These are phyloP conservation scores for Apeira syringaria DNA, from an alignment of 2,888 invertebrate species.

Conservation along the genomic window DNA sequence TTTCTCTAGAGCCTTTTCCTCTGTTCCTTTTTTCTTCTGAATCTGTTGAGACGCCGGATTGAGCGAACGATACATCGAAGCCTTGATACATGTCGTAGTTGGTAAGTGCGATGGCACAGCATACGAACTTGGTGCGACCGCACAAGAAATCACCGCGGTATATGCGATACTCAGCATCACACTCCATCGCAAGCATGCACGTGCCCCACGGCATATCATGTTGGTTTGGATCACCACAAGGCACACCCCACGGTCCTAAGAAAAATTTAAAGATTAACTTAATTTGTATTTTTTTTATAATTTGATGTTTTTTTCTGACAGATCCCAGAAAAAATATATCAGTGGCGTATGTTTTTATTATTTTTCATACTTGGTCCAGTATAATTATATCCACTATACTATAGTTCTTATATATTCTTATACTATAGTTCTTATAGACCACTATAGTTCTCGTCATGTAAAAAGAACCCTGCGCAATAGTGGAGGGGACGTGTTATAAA, in stretches of 20 bases:
- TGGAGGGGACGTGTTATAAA: too few species aligned
- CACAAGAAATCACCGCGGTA: conserved; percentile 68
- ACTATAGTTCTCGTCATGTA: too few species aligned
- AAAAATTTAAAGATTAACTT: too few species aligned
- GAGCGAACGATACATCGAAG: conserved; percentile 62
- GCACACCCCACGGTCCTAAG: conserved; percentile 70
- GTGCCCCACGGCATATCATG: conserved; percentile 72
- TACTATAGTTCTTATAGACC: too few species aligned
- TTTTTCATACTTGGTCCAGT: too few species aligned
- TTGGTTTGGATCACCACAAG: conserved; percentile 70
- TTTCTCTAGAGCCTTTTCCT: conserved; percentile 38
- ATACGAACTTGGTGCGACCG: conserved; percentile 61
- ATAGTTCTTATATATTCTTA: too few species aligned
- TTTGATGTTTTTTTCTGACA: too few species aligned
- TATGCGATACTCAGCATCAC: conserved; percentile 64
- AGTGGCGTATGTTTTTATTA: too few species aligned
- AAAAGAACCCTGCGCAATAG: too few species aligned
- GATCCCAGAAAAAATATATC: too few species aligned
- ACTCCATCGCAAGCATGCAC: conserved; percentile 63
- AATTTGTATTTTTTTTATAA: too few species aligned
- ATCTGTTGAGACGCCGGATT: conserved; percentile 52
- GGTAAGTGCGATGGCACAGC: conserved; percentile 58
- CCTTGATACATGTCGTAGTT: conserved; percentile 68
- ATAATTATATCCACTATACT: too few species aligned
- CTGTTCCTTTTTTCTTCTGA: conserved; percentile 45